Percentiles rank a stretch among this genome's conserved stretches.
Conservation (phyloP, 2,113 vertebrate species). For the Struthio camelus region DNA sequence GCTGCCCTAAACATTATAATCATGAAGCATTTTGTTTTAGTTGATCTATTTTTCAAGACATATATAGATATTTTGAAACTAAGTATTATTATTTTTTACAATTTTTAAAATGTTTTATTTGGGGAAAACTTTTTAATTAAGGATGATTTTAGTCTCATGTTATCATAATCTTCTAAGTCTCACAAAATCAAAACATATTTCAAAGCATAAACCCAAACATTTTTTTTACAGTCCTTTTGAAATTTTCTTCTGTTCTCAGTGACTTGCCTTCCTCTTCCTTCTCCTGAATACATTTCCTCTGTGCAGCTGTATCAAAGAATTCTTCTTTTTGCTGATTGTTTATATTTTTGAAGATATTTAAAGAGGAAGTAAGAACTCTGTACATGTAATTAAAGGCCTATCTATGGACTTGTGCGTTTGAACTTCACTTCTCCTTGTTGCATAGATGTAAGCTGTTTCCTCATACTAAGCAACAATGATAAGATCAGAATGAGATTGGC, state of each 20-base stretch:
- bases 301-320: conserved; percentile 55
- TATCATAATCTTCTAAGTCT: conserved; percentile 9
- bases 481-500: conserved; percentile 38
- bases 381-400: not conserved
- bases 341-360: conserved; percentile 56
- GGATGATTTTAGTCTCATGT: conserved; percentile 3
- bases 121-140: conserved; percentile 26
- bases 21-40: not conserved
- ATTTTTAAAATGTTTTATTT: not conserved
- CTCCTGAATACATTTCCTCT: conserved; percentile 63
- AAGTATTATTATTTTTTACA: not conserved
- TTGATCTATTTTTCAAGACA: not conserved
- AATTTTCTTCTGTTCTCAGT: conserved; percentile 43
- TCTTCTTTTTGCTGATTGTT: conserved; percentile 57
- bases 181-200: conserved; percentile 1
- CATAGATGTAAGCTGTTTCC: conserved; percentile 17
- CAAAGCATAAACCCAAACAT: conserved; percentile 15
- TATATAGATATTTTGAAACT: not conserved
- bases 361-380: conserved; percentile 32
- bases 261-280: conserved; percentile 46
- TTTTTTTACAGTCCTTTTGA: conserved; percentile 26
- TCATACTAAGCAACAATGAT: not conserved
- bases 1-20: not conserved
- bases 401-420: conserved; percentile 23
- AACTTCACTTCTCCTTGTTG: not conserved